Conservation (phyloP, 2,797 vertebrate genomes). For the Melanotaenia maccullochi region DNA sequence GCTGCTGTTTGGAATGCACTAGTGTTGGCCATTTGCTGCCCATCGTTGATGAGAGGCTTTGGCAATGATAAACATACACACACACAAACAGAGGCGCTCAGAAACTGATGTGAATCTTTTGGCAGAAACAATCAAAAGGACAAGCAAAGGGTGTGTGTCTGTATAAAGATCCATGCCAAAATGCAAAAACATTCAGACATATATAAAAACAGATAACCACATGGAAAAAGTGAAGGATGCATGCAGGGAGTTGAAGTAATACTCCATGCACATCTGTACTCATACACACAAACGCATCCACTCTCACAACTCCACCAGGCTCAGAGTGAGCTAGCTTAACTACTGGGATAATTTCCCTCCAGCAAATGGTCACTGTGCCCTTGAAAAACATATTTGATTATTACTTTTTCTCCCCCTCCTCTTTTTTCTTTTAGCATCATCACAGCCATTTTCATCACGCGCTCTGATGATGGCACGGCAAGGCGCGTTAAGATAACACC, state of each 20-base stretch:
- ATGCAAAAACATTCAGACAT: constrained; percentile 32
- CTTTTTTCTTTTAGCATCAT: constrained; percentile 85
- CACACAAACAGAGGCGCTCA: constrained; percentile 17
- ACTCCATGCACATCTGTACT: constrained; percentile 47
- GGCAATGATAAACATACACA: constrained; percentile 63
- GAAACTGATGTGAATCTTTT: constrained; percentile 40
- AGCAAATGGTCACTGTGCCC: constrained; percentile 86
- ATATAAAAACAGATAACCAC: constrained; percentile 20
- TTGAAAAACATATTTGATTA: constrained; percentile 89
- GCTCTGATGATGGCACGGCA: constrained; percentile 79
- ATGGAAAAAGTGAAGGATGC: constrained; percentile 23
- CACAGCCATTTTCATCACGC: constrained; percentile 85
- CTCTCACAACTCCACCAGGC: constrained; percentile 72
- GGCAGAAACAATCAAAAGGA: constrained; percentile 58
- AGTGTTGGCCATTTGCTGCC: constrained; percentile 76
- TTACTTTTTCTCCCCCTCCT: constrained; percentile 82
- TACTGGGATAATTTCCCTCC: constrained; percentile 83
- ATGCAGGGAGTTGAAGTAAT: constrained; percentile 50
- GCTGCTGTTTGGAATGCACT: constrained; percentile 73
- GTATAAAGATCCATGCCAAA: constrained; percentile 36
- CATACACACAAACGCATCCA: constrained; percentile 63
- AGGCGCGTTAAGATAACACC: constrained; percentile 84
- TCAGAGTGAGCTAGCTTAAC: constrained; percentile 81
- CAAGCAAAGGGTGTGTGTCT: constrained; percentile 55
- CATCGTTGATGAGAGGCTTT: constrained; percentile 78